Evolutionary conservation across 2,113 vertebrate genomes (phyloP), one percentile per base, ranked within the genome.

Genomic region (Dasyurus viverrinus): DNA sequence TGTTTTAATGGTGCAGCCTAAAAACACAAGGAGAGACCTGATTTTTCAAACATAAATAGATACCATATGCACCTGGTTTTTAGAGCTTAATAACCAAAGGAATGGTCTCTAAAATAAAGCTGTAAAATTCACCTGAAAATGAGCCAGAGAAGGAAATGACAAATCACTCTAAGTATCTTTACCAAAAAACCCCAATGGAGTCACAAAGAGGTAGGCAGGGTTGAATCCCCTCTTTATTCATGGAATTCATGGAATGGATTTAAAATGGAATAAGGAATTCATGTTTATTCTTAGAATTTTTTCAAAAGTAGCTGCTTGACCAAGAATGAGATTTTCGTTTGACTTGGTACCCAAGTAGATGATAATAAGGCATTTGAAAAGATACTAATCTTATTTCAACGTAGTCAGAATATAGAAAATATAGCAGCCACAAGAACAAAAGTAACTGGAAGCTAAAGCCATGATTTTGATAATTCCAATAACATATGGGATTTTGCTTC

Each of bases 1-100:
- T 96, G 97, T 96, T 98, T 98, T 90, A 95, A 89, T 0, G 97
- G 23, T 0, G 47, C 54, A 27, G 89, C 93, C 99, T 99, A 96
- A 92, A 96, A 90, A 97, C 23, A 94, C 27, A 94, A 46, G 8
- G 30, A 36, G 22, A 98, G 2, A 90, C 94, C 30, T 93, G 92
- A 96, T 95, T 97, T 96, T 8, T 42, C 47, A 90, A 50, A 90
- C 25, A 50, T 30, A 97, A 96, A 94, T 93, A 36, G 12, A 96
- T 97, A 95, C 24, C n/a, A 96, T 95, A 60, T 94, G 48, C 89
- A 95, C 14, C 91, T 84, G 16, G 6, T 26, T 57, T 84, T 84
- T 42, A n/a, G 16, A 42, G 36, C 14, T n/a, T 30, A 84, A 14
- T 42, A 76, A 14, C n/a, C n/a, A n/a, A n/a, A n/a, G n/a, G n/a